phyloP scores from a whole-genome alignment of 2,113 vertebrate species.

The Glareola pratincola region DNA sequence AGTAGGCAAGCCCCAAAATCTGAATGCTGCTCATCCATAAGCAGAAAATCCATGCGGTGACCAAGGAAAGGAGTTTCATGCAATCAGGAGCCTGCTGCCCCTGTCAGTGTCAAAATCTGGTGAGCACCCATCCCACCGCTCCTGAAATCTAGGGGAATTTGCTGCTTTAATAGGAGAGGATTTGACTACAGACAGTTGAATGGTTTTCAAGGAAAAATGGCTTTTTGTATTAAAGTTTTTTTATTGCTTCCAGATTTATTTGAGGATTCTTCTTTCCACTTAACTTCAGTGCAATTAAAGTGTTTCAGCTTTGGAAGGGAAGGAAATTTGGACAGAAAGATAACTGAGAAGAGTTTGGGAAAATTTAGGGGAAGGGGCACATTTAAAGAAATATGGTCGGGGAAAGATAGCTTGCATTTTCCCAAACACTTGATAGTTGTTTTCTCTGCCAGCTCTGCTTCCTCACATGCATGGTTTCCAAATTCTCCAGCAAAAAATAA shows the following conservation, averaged over 20 bases:
- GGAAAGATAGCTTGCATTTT: not conserved
- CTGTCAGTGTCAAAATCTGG: not conserved
- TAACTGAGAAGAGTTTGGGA: not conserved
- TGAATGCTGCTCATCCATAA: not conserved
- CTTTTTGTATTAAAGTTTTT: not conserved
- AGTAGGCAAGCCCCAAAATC: not conserved
- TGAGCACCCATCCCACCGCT: accelerated
- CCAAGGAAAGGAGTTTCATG: not conserved
- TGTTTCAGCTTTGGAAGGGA: not conserved
- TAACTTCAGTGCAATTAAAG: not conserved
- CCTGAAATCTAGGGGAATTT: not conserved
- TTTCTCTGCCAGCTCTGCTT: not conserved
- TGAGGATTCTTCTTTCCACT: not conserved
- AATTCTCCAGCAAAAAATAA: not conserved
- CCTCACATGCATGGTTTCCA: not conserved
- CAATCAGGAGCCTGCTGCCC: not conserved
- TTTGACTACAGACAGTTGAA: not conserved
- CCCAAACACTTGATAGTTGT: not conserved
- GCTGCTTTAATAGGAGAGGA: not conserved
- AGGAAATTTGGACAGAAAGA: not conserved
- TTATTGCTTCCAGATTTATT: not conserved
- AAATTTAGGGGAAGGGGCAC: not conserved
- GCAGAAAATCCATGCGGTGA: not conserved
- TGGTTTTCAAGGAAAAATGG: not conserved
- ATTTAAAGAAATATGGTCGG: not conserved